A percentile compares a stretch with the other conserved stretches of the same genome.
phyloP scores from a whole-genome alignment of 2,888 invertebrate species.

The Thelaira solivaga region DNA sequence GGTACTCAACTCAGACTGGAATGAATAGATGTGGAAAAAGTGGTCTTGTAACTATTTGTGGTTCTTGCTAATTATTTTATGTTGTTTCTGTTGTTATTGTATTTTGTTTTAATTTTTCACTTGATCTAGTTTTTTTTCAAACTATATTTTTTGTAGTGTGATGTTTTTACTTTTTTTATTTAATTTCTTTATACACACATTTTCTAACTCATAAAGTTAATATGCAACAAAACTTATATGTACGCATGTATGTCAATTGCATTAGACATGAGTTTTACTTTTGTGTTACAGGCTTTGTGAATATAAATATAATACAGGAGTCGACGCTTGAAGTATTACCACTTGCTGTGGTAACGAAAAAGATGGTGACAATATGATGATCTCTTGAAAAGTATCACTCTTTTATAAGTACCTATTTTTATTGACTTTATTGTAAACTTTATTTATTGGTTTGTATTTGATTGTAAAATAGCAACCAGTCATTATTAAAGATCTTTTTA shows the following conservation, averaged over 20 bases:
- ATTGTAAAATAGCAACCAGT: too few relatives aligned
- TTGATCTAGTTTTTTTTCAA: conserved; percentile 44
- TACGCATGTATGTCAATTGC: conserved; percentile 50
- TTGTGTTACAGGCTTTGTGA: too few relatives aligned
- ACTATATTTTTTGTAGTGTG: background rate
- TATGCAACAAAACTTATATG: conserved; percentile 41
- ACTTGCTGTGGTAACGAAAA: too few relatives aligned
- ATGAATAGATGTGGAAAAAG: conserved; percentile 17
- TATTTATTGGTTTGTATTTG: too few relatives aligned
- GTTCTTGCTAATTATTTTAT: conserved; percentile 49
- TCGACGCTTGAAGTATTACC: too few relatives aligned
- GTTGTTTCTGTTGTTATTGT: conserved; percentile 18
- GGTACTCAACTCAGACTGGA: background rate
- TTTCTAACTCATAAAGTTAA: conserved; percentile 43
- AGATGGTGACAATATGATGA: too few relatives aligned
- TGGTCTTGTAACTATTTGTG: conserved; percentile 42
- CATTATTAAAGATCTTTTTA: too few relatives aligned
- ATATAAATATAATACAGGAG: too few relatives aligned
- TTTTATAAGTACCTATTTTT: too few relatives aligned
- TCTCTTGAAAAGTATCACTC: too few relatives aligned
- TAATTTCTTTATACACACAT: conserved; percentile 27
- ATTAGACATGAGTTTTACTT: conserved; percentile 33
- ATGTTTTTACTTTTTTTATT: conserved; percentile 18
- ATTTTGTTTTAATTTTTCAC: conserved; percentile 54
- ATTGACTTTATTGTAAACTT: too few relatives aligned